Conservation (phyloP, 2,113 vertebrate species). For the Phaethornis superciliosus region DNA sequence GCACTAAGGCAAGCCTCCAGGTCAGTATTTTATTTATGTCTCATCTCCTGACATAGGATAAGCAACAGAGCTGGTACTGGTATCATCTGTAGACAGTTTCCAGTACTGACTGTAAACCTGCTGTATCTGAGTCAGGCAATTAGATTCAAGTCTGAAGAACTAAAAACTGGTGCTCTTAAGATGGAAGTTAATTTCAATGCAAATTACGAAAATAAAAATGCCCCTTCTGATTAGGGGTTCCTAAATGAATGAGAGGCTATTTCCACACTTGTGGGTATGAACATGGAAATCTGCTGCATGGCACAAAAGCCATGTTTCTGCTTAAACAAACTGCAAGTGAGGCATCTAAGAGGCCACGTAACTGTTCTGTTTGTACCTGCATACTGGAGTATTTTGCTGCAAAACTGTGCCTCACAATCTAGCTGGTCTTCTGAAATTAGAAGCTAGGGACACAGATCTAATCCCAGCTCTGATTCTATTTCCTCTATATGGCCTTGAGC, state of each 20-base stretch:
- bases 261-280: background rate
- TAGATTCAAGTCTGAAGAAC: background rate
- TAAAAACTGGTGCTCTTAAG: background rate
- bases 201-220: background rate
- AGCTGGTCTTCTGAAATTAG: conserved; percentile 36
- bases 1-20: background rate
- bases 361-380: background rate
- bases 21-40: background rate
- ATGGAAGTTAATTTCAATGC: background rate
- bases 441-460: conserved; percentile 49
- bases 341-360: background rate
- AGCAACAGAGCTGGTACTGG: background rate
- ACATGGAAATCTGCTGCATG: accelerated
- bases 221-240: background rate
- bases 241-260: background rate
- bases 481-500: conserved; percentile 52
- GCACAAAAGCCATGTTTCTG: background rate
- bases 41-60: background rate
- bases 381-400: background rate
- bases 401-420: background rate
- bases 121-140: background rate
- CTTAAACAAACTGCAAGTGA: background rate
- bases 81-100: background rate
- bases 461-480: conserved; percentile 40
- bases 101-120: background rate